These are phyloP conservation scores for Gadus chalcogrammus DNA, from an alignment of 2,113 vertebrate species.

Conservation along the genomic window DNA sequence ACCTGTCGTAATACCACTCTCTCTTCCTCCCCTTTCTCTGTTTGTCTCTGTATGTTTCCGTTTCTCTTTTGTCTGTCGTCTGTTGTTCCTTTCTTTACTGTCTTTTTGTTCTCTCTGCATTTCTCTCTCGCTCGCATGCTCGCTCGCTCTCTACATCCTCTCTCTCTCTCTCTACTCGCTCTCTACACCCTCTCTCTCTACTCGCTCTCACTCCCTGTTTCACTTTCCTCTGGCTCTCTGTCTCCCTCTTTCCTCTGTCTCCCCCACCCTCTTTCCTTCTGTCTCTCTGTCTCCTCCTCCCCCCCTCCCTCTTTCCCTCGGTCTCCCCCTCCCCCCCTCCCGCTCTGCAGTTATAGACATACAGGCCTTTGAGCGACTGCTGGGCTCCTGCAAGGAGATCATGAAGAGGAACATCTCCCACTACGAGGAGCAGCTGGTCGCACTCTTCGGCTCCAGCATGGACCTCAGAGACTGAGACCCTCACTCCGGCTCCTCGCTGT, in stretches of 20 bases:
- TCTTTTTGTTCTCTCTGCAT: no score
- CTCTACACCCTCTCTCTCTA: no score
- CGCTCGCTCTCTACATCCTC: no score
- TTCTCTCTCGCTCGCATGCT: no score
- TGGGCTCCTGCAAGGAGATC: slow-evolving; percentile 99
- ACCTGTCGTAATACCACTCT: no score
- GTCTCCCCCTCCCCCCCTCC: neutral
- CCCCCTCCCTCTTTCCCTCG: neutral
- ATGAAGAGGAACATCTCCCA: slow-evolving; percentile 99
- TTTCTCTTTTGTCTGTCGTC: no score
- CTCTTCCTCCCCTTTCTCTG: no score
- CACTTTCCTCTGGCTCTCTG: no score
- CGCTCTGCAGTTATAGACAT: slow-evolving; percentile 88
- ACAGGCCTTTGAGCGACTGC: slow-evolving; percentile 95
- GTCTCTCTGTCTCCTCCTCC: neutral
- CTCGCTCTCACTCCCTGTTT: no score
- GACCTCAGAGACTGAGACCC: slow-evolving; percentile 86
- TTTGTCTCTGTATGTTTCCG: no score
- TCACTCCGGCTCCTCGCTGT: slow-evolving; percentile 61
- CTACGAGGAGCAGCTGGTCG: slow-evolving; percentile 97
- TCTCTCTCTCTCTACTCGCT: no score
- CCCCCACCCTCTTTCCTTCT: neutral
- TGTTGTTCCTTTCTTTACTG: no score
- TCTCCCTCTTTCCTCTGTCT: neutral
- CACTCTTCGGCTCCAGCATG: slow-evolving; percentile 97